A percentile compares a stretch with the other conserved stretches of the same genome.
Conservation (phyloP, 2,888 invertebrate species). For the Tethea ocularis region DNA sequence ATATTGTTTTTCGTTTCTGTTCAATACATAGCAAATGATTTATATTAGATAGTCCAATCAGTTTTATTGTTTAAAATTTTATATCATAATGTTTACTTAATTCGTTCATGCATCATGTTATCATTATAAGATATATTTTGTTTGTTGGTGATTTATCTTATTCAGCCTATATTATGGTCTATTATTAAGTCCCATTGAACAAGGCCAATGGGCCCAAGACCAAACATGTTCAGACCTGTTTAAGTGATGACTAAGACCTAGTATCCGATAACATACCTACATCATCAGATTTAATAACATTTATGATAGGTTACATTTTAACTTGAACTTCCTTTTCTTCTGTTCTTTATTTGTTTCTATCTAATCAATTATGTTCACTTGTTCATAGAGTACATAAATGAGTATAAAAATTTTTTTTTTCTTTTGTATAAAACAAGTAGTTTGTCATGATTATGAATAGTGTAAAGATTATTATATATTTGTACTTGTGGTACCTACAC, state of each 20-base stretch:
- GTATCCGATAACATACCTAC: neutral
- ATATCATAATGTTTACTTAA: neutral
- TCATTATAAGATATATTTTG: slow-evolving; percentile 16
- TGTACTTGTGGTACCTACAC: too few relatives aligned
- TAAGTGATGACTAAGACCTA: neutral
- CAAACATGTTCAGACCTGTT: slow-evolving; percentile 46
- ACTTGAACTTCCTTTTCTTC: too few relatives aligned
- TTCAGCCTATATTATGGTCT: slow-evolving; percentile 19
- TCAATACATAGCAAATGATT: neutral
- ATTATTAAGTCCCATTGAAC: slow-evolving; percentile 24
- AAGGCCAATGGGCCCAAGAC: slow-evolving; percentile 31
- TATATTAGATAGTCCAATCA: neutral
- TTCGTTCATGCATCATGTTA: neutral
- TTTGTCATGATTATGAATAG: too few relatives aligned
- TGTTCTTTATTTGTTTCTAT: neutral
- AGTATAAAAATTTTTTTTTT: too few relatives aligned
- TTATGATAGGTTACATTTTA: too few relatives aligned
- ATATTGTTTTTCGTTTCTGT: neutral
- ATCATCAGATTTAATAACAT: neutral
- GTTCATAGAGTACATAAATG: too few relatives aligned
- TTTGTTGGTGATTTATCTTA: slow-evolving; percentile 24
- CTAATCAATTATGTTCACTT: neutral
- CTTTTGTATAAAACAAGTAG: too few relatives aligned
- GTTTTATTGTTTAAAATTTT: neutral
- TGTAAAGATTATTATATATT: too few relatives aligned